phyloP scores from a whole-genome alignment of 2,113 vertebrate species.

The Eulemur rufifrons region DNA sequence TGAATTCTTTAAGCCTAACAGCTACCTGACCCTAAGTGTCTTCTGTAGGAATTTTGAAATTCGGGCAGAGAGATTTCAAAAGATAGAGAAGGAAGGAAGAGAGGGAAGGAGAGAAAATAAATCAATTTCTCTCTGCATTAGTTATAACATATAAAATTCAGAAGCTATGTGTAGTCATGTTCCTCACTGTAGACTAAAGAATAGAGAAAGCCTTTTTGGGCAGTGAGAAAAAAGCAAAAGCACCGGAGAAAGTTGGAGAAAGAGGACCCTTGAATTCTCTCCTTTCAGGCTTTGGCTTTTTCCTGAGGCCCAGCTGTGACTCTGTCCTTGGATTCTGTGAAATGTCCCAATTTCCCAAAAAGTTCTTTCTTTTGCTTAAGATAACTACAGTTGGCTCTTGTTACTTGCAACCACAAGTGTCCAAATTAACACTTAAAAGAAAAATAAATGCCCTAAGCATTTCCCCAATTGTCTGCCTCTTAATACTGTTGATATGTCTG shows the following conservation, averaged over 20 bases:
- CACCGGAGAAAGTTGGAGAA: not conserved
- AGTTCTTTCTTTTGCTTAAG: not conserved
- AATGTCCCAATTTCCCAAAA: not conserved
- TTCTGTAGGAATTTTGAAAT: not conserved
- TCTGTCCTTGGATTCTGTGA: not conserved
- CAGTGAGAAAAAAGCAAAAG: not conserved
- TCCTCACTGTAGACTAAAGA: not conserved
- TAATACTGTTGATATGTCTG: not conserved
- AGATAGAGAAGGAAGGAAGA: not conserved
- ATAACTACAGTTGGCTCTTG: not conserved
- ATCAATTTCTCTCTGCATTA: not conserved
- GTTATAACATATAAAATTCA: not conserved
- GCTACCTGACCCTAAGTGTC: not conserved
- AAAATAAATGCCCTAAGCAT: not conserved
- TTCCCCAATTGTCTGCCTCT: not conserved
- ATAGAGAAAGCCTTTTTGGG: not conserved
- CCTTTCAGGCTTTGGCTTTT: not conserved
- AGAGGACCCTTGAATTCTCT: not conserved
- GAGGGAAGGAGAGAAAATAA: not conserved
- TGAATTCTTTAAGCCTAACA: too few species aligned
- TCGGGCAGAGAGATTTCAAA: constrained; percentile 12
- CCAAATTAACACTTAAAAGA: not conserved
- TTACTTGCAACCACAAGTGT: not conserved
- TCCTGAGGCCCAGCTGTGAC: not conserved
- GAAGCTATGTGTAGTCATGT: not conserved